Percentiles rank a stretch among this genome's conserved stretches.
phyloP scores from a whole-genome alignment of 1,140 invertebrate genomes.

The fruit fly (Drosophila melanogaster) region DNA sequence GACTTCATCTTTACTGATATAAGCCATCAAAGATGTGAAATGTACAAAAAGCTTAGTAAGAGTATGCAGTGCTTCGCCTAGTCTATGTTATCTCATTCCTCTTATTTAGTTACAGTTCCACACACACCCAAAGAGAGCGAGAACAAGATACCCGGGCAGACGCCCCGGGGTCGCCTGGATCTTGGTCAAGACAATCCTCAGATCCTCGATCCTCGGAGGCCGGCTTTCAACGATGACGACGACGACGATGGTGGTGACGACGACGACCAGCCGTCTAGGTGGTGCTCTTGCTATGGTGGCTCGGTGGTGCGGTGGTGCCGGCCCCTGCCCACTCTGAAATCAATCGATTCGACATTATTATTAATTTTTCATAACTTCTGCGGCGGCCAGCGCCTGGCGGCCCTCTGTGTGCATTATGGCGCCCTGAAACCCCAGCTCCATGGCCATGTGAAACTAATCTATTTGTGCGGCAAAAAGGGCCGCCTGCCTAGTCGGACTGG shows the following conservation, averaged over 20 bases:
- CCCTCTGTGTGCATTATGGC: conserved; percentile 80
- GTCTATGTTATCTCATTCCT: conserved; percentile 10
- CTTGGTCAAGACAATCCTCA: conserved; percentile 76
- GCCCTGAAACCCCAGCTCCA: conserved; percentile 66
- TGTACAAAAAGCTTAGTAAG: neutral
- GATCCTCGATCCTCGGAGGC: conserved; percentile 15
- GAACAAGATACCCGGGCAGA: conserved; percentile 27
- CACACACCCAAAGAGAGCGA: conserved; percentile 59
- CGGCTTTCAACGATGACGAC: conserved; percentile 24
- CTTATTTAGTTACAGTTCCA: conserved; percentile 80
- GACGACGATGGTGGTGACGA: conserved; percentile 24
- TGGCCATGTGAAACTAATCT: conserved; percentile 84
- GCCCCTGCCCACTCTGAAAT: conserved; percentile 69
- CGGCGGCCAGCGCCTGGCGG: conserved; percentile 71
- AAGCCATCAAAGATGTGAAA: neutral
- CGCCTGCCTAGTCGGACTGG: conserved; percentile 39
- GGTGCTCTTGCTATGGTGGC: conserved; percentile 49
- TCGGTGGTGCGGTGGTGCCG: conserved; percentile 13
- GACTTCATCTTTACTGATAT: no score
- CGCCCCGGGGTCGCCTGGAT: conserved; percentile 57
- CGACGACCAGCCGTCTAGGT: conserved; percentile 76
- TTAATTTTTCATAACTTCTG: conserved; percentile 85
- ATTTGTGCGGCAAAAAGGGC: conserved; percentile 78
- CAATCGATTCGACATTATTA: conserved; percentile 85
- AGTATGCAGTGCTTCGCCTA: conserved; percentile 6